Evolutionary conservation across 2,113 vertebrate species (phyloP), one percentile per base, ranked within the genome.

Genomic region (Epinephelus lanceolatus): DNA sequence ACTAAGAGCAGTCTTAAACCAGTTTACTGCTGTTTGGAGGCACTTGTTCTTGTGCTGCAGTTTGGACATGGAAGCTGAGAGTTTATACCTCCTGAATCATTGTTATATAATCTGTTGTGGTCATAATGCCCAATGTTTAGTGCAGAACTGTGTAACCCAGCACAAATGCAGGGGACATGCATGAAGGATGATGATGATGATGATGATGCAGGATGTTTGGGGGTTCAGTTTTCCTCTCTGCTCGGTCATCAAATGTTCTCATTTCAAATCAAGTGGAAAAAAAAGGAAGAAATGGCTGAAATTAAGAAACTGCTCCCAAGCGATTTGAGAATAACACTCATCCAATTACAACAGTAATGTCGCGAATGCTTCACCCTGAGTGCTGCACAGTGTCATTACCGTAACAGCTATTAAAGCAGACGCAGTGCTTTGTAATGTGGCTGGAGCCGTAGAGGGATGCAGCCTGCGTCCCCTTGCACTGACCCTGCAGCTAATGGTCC

Each of bases 401-500:
- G 79, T 59, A 80, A 63, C 89, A 55, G 89, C 85, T 71, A 78
- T 90, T 89, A 85, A 59, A 68, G 79, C 81, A 65, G 79, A 53
- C 63, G 56, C 68, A 15, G 76, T 27, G 86, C 84, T 90, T 53
- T 67, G 86, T 78, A 80, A 85, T 75, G 86, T 68, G 45, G 75
- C 56, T 37, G 77, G 52, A 63, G 75, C 71, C 40, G 63, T 2
- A 3, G 80, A 71, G 79, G 61, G 68, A 83, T 63, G 77, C 84
- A 70, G 73, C 49, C 66, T 0, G 40, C 52, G 40, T 87, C 83
- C 88, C 72, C 90, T 85, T 71, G 68, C 59, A 2, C 82, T 88
- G 90, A 90, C 87, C 86, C 91, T 27, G 69, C 53, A 62, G 87
- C 90, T 92, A 93, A 92, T 88, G 88, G 92, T 60, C 88, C 92